Base-by-base conservation (phyloP, 2,888 invertebrate genomes). In the Brachypalpus laphriformis region DNA sequence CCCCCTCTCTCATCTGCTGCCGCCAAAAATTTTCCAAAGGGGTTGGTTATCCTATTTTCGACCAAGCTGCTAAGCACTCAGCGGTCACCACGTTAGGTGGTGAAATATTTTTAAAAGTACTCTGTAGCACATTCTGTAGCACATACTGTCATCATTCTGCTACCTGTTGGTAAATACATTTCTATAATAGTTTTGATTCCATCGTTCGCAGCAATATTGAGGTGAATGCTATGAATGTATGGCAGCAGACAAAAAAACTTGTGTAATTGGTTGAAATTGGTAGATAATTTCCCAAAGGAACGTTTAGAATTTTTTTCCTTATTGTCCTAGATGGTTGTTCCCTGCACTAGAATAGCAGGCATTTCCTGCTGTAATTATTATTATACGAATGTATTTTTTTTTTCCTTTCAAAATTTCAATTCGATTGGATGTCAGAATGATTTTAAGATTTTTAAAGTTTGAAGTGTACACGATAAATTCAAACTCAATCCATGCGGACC, bases 191-290 rank as follows among this genome's bases (percentile, higher is more conserved):
- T 14, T n/a, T 34, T 16, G 16, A 9, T 20, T 7, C 47, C 11
- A 6, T 18, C 18, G 7, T 7, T 45, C 3, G 20, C 18, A 11
- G 18, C 3, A 6, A 3, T 16, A 16, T 16, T 11, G 11, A 51
- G 8, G 28, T 1, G 14, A 49, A n/a, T 22, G 22, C 49, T 49
- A 7, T 49, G 20, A 25, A 9, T 37, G 20, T 9, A 2, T 3
- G 20, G 20, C 37, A 20, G 37, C 5, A 1, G 20, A 25, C 2
- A 20, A 20, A 47, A 40, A 51, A 54, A 66, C 34, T 45, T 34
- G 18, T 14, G 40, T 66, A 66, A 66, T 66, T 66, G 51, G 40
- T 51, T 54, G 25, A 66, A 66, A 51, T 66, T 51, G 51, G 40
- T 66, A 25, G 51, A 66, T 66, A 66, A 66, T 66, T 54, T 66